Conservation (phyloP, 2,888 invertebrate species). For the Hirtodrosophila confusa region DNA sequence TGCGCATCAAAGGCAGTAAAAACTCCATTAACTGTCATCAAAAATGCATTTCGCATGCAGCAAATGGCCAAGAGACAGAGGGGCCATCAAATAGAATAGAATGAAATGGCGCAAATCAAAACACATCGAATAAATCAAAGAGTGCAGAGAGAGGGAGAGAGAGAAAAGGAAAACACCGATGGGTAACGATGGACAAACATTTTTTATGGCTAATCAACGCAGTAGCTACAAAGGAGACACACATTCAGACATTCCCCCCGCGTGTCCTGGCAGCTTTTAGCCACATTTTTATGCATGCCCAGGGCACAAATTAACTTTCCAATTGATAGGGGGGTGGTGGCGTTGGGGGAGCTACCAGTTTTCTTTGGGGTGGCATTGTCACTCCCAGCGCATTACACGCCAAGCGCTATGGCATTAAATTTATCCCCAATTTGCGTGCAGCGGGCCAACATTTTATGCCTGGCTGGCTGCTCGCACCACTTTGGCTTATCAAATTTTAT, state of each 20-base stretch:
- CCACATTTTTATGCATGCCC: constrained; percentile 66
- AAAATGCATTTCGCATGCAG: constrained; percentile 79
- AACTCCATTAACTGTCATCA: constrained; percentile 81
- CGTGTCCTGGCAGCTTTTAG: constrained; percentile 30
- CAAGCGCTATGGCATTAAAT: constrained; percentile 56
- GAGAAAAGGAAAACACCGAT: constrained; percentile 6
- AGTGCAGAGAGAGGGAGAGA: constrained; percentile 6
- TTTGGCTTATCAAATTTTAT: constrained; percentile 78
- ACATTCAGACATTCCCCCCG: constrained; percentile 18
- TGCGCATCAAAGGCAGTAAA: constrained; percentile 71
- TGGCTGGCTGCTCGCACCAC: constrained; percentile 50
- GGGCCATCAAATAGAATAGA: constrained; percentile 72
- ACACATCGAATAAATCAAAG: constrained; percentile 79
- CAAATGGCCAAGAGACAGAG: constrained; percentile 41
- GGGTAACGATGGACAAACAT: constrained; percentile 25
- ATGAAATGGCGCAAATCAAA: constrained; percentile 75
- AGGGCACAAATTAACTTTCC: constrained; percentile 70
- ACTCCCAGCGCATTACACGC: constrained; percentile 62
- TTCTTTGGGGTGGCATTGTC: constrained; percentile 36
- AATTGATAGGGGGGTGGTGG: constrained; percentile 38
- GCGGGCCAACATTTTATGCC: constrained; percentile 73
- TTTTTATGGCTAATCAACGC: constrained; percentile 75
- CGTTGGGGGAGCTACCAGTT: neutral
- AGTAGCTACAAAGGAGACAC: constrained; percentile 36
- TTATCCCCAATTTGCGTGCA: constrained; percentile 82